These are phyloP conservation scores for Opisthocomus hoazin DNA, from an alignment of 2,113 vertebrate genomes.

Conservation along the genomic window DNA sequence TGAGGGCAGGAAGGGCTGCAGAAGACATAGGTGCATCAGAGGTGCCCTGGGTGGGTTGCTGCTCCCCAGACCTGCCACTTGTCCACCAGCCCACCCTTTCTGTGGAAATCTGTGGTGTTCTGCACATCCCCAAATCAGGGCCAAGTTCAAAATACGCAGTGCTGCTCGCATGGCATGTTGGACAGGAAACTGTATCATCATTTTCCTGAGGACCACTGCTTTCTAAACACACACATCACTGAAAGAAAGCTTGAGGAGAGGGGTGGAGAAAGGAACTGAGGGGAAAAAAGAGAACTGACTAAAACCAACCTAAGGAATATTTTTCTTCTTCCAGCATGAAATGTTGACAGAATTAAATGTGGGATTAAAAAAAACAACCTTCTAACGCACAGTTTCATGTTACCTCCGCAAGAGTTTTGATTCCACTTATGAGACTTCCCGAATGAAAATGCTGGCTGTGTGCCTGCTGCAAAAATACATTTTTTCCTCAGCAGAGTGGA, in stretches of 20 bases:
- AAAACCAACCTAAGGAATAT: constrained; percentile 47
- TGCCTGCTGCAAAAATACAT: constrained; percentile 51
- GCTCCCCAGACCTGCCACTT: neutral
- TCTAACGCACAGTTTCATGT: constrained; percentile 52
- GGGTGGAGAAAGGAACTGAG: neutral
- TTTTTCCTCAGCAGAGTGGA: constrained; percentile 32
- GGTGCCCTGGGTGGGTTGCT: neutral
- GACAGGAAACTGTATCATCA: neutral
- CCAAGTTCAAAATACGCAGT: neutral
- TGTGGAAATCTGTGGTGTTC: neutral
- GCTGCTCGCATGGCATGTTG: accelerated
- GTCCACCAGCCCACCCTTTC: neutral
- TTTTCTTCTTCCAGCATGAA: constrained; percentile 61
- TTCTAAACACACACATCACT: neutral
- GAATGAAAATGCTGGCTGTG: constrained; percentile 40
- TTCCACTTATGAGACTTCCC: constrained; percentile 64
- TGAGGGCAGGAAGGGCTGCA: neutral
- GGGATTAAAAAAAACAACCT: constrained; percentile 57
- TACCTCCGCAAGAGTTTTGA: constrained; percentile 65
- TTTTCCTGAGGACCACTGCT: neutral
- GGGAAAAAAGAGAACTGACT: neutral
- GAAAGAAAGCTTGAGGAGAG: constrained; percentile 6
- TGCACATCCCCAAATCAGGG: neutral
- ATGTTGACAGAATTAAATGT: constrained; percentile 68
- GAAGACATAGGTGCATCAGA: neutral